Conservation (phyloP, 2,888 invertebrate species). For the Anarsia innoxiella region DNA sequence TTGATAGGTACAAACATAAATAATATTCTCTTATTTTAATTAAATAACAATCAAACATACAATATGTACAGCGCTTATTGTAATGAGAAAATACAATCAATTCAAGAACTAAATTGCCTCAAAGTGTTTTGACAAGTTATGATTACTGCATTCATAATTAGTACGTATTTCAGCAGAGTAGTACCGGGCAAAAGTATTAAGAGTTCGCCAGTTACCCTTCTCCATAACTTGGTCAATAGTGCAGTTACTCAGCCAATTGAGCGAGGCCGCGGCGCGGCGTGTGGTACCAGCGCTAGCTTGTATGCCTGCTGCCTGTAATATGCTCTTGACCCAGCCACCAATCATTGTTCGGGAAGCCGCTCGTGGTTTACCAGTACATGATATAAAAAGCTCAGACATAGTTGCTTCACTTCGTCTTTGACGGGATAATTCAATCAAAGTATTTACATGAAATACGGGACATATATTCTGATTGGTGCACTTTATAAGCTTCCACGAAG, state of each 20-base stretch:
- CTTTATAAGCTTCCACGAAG: not conserved
- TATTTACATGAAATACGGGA: not conserved
- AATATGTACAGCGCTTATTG: too few relatives aligned
- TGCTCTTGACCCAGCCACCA: slow-evolving; percentile 4
- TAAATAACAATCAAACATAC: too few relatives aligned
- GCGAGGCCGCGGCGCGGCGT: slow-evolving; percentile 8
- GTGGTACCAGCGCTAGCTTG: slow-evolving; percentile 8
- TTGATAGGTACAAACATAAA: too few relatives aligned
- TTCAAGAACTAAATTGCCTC: not conserved
- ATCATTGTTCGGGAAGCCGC: not conserved
- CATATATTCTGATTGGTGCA: not conserved
- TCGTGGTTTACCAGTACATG: too few relatives aligned
- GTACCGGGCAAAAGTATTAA: slow-evolving; percentile 5
- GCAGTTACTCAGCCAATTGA: slow-evolving; percentile 9
- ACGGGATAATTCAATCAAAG: not conserved
- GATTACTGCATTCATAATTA: too few relatives aligned
- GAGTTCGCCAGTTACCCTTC: slow-evolving; percentile 8
- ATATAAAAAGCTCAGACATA: not conserved
- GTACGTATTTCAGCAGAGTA: slow-evolving; percentile 4
- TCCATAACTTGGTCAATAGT: slow-evolving; percentile 6
- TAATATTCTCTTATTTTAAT: too few relatives aligned
- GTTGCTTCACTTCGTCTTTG: not conserved
- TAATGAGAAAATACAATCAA: too few relatives aligned
- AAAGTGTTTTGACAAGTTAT: not conserved
- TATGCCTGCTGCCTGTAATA: slow-evolving; percentile 7